Base-by-base conservation (phyloP, 2,797 vertebrate genomes). In the Calcarius lapponicus region DNA sequence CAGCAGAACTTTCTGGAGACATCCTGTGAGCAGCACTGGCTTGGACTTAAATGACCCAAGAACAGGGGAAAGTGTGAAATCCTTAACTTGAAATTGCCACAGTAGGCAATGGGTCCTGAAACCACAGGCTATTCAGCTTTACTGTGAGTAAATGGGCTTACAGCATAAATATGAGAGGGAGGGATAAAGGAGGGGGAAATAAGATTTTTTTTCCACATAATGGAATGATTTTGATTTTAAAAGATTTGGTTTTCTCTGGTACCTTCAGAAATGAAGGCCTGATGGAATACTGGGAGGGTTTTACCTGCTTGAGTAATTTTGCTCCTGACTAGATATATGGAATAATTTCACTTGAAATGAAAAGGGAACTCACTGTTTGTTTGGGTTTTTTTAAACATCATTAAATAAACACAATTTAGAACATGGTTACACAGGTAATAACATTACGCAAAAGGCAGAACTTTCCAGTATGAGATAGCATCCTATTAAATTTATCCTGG, bases 1-100 rank as follows among this genome's bases (percentile, higher is more conserved):
- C 75, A 85, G 64, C 67, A 69, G 71, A 87, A 65, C 29, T 50
- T 87, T 67, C 48, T 51, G 57, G 70, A 56, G 53, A 34, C 2
- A 2, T 58, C 21, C 75, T 76, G 58, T 69, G 64, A 69, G 38
- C 56, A 28, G 82, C 34, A 34, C 13, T 79, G 57, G 32, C 78
- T 91, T 91, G 67, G 62, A 79, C 60, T 85, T 82, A 75, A 85
- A 38, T 75, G 66, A 87, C 64, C 64, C 40, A 54, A 50, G 54
- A 45, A 53, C 11, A 65, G 26, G 13, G n/a, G 17, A 57, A 87
- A 26, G 42, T 32, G 12, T 38, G 38, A 80, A 87, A 87, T 80
- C 29, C 32, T 79, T 89, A 25, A 48, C 50, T 60, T 79, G 66
- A 74, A 84, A 72, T 67, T 81, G 34, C 28, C 38, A 9, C 29